Percentiles rank a stretch among this genome's conserved stretches.
Evolutionary conservation across 2,797 vertebrate genomes (phyloP).

Genomic region (Lycodopsis pacificus): DNA sequence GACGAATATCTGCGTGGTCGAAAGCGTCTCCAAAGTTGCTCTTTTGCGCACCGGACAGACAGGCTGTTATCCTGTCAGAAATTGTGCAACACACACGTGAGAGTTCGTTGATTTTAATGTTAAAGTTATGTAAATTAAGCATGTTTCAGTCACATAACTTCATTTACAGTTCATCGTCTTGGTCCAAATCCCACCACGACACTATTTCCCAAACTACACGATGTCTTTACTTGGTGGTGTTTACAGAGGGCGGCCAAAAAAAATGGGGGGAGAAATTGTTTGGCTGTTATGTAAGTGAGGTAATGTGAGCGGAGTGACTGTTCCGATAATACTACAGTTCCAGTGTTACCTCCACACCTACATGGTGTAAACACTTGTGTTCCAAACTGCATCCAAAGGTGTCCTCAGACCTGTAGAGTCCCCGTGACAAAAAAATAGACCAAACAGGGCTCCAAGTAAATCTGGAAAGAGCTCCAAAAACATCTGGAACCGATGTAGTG

Average conservation of each 20-base stretch:
- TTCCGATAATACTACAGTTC: constrained; percentile 1
- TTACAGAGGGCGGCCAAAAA: constrained; percentile 9
- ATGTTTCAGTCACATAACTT: constrained; percentile 19
- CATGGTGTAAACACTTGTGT: constrained; percentile 19
- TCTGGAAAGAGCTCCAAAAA: background rate
- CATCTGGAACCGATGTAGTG: background rate
- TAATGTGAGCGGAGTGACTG: background rate
- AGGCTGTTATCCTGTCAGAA: background rate
- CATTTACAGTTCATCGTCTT: constrained; percentile 38
- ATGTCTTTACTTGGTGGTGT: constrained; percentile 7
- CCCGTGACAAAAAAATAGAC: background rate
- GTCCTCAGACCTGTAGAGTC: background rate
- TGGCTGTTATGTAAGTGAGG: background rate
- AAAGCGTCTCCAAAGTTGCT: constrained; percentile 47
- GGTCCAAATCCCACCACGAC: constrained; percentile 9
- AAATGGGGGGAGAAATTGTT: background rate
- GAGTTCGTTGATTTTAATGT: no score
- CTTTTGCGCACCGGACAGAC: constrained; percentile 26
- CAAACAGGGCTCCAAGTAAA: background rate
- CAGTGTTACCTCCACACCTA: constrained; percentile 9
- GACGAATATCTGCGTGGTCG: background rate
- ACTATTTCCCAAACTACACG: constrained; percentile 5
- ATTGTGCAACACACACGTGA: background rate
- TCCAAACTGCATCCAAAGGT: constrained; percentile 2
- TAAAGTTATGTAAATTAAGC: background rate